Conservation (phyloP, 2,797 vertebrate genomes). For the Dendrocincla tyrannina region DNA sequence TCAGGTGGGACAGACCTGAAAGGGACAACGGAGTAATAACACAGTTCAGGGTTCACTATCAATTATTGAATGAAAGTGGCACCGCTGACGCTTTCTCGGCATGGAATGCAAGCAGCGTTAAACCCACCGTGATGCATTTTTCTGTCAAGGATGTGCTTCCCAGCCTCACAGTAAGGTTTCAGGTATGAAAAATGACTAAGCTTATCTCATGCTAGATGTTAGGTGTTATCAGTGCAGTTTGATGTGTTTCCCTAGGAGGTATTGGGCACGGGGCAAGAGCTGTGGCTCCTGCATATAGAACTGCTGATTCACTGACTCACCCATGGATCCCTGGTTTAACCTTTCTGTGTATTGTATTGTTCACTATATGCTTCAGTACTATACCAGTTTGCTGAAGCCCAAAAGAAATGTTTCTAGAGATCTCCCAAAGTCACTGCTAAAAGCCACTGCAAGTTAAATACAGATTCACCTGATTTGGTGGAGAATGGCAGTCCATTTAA, state of each 20-base stretch:
- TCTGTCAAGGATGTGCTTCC: slow-evolving; percentile 45
- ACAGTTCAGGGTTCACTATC: slow-evolving; percentile 68
- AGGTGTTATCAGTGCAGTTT: not conserved
- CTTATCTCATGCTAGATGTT: not conserved
- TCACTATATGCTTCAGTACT: not conserved
- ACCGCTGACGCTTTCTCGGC: not conserved
- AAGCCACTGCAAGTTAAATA: not conserved
- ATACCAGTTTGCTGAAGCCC: not conserved
- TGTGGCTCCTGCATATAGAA: not conserved
- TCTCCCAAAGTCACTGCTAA: not conserved
- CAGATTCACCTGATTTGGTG: not conserved
- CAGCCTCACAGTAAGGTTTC: slow-evolving; percentile 59
- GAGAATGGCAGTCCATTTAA: not conserved
- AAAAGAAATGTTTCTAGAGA: not conserved
- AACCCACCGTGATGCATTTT: slow-evolving; percentile 23
- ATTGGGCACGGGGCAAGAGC: not conserved
- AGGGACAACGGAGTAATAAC: slow-evolving; percentile 66
- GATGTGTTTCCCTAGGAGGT: not conserved
- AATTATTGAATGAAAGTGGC: slow-evolving; percentile 43
- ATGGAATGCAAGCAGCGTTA: slow-evolving; percentile 38
- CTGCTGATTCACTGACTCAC: not conserved
- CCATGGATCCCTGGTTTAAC: not conserved
- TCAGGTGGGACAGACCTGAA: slow-evolving; percentile 74
- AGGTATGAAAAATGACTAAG: slow-evolving; percentile 63
- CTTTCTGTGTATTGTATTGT: not conserved